A percentile compares a stretch with the other conserved stretches of the same genome.
Conservation (phyloP, 2,888 invertebrate species). For the Idaea straminata region DNA sequence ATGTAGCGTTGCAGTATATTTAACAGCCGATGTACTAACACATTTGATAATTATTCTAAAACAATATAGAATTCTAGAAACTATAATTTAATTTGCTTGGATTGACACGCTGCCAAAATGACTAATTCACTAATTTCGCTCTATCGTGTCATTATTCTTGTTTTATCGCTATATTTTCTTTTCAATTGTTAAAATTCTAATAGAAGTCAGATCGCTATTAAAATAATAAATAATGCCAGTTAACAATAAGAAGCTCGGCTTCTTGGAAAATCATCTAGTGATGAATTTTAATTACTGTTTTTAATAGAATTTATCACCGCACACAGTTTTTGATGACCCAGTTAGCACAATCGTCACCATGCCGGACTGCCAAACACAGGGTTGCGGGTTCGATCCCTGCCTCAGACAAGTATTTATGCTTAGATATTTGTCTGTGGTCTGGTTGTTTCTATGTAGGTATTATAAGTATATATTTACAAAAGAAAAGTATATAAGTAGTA, state of each 20-base stretch:
- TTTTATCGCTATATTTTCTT: constrained; percentile 61
- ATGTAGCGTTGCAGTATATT: constrained; percentile 36
- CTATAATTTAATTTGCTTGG: constrained; percentile 65
- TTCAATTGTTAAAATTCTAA: constrained; percentile 51
- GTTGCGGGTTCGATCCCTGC: too few species aligned
- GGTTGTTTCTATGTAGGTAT: too few species aligned
- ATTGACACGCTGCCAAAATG: constrained; percentile 74
- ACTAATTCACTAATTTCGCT: constrained; percentile 60
- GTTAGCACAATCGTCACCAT: too few species aligned
- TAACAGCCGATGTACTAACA: constrained; percentile 24
- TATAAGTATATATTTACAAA: too few species aligned
- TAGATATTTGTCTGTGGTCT: too few species aligned
- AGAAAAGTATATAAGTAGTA: too few species aligned
- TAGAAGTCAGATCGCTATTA: constrained; percentile 41
- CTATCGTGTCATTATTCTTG: constrained; percentile 56
- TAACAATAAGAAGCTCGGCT: constrained; percentile 21
- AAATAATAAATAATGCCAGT: constrained; percentile 38
- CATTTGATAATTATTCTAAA: constrained; percentile 59
- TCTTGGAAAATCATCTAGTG: constrained; percentile 18
- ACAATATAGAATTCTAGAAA: constrained; percentile 61
- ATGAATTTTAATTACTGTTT: constrained; percentile 22
- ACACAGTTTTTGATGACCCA: too few species aligned
- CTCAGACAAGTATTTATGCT: too few species aligned
- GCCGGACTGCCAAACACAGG: too few species aligned
- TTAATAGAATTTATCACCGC: not conserved